Evolutionary conservation across 2,888 invertebrate genomes (phyloP).

Genomic region (Phyto melanocephala): DNA sequence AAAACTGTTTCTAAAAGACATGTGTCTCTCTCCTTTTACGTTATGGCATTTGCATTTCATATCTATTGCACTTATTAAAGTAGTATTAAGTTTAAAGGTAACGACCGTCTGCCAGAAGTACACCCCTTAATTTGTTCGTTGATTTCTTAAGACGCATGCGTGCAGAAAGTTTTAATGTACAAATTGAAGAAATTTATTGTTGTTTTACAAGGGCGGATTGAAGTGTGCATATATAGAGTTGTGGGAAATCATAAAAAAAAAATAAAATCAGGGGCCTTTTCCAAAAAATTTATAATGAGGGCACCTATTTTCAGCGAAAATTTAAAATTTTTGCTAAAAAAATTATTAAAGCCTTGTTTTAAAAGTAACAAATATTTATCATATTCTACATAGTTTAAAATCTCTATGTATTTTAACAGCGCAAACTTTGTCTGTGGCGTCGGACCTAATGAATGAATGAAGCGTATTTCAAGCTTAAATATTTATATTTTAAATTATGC

Average conservation of each 20-base stretch:
- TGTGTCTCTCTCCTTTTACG: conserved; percentile 29
- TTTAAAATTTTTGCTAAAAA: too few species aligned
- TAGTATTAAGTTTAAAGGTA: conserved; percentile 17
- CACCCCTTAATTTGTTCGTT: conserved; percentile 28
- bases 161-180: conserved; percentile 52
- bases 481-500: too few species aligned
- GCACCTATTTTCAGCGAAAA: too few species aligned
- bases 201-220: not conserved
- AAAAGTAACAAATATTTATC: too few species aligned
- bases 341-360: too few species aligned
- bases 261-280: not conserved
- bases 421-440: too few species aligned
- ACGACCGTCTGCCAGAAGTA: conserved; percentile 12
- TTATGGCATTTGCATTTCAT: conserved; percentile 31
- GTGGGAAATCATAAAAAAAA: not conserved
- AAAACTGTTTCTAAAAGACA: conserved; percentile 17
- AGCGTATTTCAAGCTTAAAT: too few species aligned
- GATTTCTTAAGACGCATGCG: conserved; percentile 54
- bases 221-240: not conserved
- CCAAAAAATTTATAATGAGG: not conserved
- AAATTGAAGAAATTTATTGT: conserved; percentile 20
- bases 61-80: conserved; percentile 23
- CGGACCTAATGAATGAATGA: too few species aligned
- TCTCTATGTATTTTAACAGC: too few species aligned
- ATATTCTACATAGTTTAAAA: too few species aligned